These are phyloP conservation scores for Bathynomus jamesi DNA, from an alignment of 1,140 invertebrate species.

Conservation along the genomic window DNA sequence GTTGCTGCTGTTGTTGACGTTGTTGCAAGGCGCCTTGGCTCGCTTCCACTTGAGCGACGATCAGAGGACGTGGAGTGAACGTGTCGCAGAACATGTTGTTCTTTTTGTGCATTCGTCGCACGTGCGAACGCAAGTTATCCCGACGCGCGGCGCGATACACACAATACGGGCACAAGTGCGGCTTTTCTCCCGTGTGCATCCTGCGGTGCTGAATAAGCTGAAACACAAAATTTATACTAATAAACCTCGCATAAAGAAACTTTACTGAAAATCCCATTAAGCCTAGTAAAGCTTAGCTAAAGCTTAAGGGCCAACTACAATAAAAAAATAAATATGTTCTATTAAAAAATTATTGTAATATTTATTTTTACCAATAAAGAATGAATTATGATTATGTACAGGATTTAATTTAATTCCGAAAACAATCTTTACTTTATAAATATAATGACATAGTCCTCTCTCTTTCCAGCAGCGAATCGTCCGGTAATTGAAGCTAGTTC, in stretches of 20 bases:
- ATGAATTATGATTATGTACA: background rate
- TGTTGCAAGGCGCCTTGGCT: background rate
- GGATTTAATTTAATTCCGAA: background rate
- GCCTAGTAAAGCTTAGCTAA: background rate
- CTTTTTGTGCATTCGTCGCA: constrained; percentile 29
- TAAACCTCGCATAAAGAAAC: background rate
- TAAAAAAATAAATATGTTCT: background rate
- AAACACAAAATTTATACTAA: background rate
- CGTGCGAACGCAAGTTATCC: constrained; percentile 34
- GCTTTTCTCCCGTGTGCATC: constrained; percentile 34
- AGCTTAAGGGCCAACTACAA: background rate
- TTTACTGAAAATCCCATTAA: background rate
- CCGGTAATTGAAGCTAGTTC: background rate
- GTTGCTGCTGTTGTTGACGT: background rate
- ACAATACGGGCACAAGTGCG: constrained; percentile 31
- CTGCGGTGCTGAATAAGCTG: constrained; percentile 32
- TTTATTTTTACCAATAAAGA: too few relatives aligned
- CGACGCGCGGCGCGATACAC: constrained; percentile 29
- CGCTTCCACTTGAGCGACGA: background rate
- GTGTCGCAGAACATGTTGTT: constrained; percentile 42
- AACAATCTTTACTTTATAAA: background rate
- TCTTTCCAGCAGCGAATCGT: background rate
- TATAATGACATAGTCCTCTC: background rate
- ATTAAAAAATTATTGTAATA: background rate
- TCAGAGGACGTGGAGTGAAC: constrained; percentile 37